phyloP scores from a whole-genome alignment of 2,797 vertebrate species.

The Acrossocheilus wenchowensis region DNA sequence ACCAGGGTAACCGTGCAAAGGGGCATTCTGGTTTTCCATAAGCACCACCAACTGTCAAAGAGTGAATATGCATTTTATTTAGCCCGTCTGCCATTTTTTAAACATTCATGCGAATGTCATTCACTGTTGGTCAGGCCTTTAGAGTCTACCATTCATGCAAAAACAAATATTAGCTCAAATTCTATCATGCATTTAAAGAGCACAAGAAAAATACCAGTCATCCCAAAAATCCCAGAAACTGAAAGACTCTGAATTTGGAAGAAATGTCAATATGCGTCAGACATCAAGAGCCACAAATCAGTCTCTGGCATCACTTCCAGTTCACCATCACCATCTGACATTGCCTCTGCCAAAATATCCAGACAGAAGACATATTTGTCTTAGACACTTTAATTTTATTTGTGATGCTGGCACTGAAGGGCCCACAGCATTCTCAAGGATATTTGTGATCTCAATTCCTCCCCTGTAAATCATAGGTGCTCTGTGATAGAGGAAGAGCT shows the following conservation, averaged over 20 bases:
- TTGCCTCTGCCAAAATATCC: constrained; percentile 18
- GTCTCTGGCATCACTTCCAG: not conserved
- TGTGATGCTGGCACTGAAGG: constrained; percentile 2
- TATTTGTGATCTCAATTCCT: constrained; percentile 9
- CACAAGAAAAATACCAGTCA: not conserved
- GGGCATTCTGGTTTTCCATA: not conserved
- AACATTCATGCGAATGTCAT: not conserved
- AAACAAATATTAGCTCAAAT: not conserved
- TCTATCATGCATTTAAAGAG: not conserved
- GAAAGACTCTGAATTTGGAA: not conserved
- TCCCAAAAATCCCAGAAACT: not conserved
- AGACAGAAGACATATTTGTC: constrained; percentile 34
- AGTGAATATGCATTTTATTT: not conserved
- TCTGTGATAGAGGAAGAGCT: constrained; percentile 28
- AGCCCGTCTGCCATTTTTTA: not conserved
- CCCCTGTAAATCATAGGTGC: constrained; percentile 1
- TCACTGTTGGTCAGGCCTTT: not conserved
- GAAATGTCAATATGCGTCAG: constrained; percentile 1
- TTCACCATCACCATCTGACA: constrained; percentile 6
- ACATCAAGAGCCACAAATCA: not conserved
- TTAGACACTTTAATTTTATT: constrained; percentile 8
- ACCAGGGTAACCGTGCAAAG: not conserved
- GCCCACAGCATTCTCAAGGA: not conserved
- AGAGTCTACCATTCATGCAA: not conserved
- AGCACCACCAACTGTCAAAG: not conserved